These are phyloP conservation scores for Andrena bucephala DNA, from an alignment of 2,888 invertebrate genomes.

Conservation along the genomic window DNA sequence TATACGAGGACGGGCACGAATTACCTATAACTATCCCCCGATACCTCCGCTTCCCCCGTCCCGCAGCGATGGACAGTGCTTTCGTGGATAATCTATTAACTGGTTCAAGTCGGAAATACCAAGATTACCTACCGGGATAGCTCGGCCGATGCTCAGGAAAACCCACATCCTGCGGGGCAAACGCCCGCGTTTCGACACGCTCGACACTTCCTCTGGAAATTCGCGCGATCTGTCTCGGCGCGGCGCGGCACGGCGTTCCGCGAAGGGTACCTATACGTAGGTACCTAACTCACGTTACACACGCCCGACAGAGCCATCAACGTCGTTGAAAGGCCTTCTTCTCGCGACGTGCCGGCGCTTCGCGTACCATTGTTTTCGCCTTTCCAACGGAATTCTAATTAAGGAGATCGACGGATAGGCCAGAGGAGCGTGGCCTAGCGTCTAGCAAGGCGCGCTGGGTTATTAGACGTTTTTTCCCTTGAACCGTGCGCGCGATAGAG, in stretches of 20 bases:
- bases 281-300: too few relatives aligned
- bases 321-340: background rate
- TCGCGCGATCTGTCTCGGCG: constrained; percentile 1
- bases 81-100: background rate
- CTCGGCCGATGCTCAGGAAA: background rate
- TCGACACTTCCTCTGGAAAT: background rate
- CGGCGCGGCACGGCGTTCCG: background rate
- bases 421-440: constrained; percentile 42
- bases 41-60: background rate
- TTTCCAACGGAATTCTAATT: constrained; percentile 79
- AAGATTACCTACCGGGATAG: background rate
- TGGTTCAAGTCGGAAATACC: background rate
- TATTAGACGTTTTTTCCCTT: constrained; percentile 66
- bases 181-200: background rate
- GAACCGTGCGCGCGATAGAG: constrained; percentile 42
- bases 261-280: too few relatives aligned
- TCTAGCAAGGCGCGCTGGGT: constrained; percentile 52
- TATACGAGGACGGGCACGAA: background rate
- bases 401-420: constrained; percentile 77
- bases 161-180: constrained; percentile 11
- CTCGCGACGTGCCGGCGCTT: too few relatives aligned
- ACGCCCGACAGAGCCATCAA: background rate
- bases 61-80: background rate
- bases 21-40: background rate
- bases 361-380: constrained; percentile 73